Base-by-base conservation (phyloP, 2,888 invertebrate genomes). In the Drosophila subquinaria region DNA sequence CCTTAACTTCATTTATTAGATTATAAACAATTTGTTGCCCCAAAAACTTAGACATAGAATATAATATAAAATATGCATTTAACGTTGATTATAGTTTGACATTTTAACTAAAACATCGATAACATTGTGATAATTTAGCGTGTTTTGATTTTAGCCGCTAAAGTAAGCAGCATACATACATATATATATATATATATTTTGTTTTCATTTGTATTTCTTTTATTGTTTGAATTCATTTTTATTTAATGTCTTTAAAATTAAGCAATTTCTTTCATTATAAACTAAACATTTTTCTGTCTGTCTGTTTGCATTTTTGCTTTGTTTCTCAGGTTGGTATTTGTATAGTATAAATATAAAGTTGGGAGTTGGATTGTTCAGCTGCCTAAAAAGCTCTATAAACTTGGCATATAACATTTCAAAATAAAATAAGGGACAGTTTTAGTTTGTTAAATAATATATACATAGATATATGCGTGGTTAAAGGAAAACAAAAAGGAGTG, bases 231-330 rank as follows among this genome's bases (percentile, higher is more conserved):
- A 5, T 38, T 13, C n/a, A 43, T 61, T 36, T 23, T 17, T 11
- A 3, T 52, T 61, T 51, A 55, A 55, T 47, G 62, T 63, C 30
- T 55, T 63, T 63, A 63, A 30, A 62, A 36, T n/a, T 38, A 63
- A 38, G 55, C 38, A 56, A 38, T 55, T 47, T 63, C 36, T 47
- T 47, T 33, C n/a, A 43, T 42, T 43, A 43, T 52, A 35, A 53
- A 45, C 43, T 62, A 53, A 61, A 52, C 35, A 60, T 53, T 53
- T 62, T 13, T 36, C 35, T 51, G 42, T 61, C 35, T 51, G 42
- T 61, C 61, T 36, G 27, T 53, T 51, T 62, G 36, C 23, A 13
- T 45, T 62, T 62, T 59, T 23, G 10, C 43, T 45, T 33, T 30
- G 11, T 30, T 30, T 51, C 8, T 40, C 27, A 3, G 40, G 38